Percentiles rank a stretch among this genome's conserved stretches.
Evolutionary conservation across 2,888 invertebrate species (phyloP).

Genomic region (Penaeus monodon): DNA sequence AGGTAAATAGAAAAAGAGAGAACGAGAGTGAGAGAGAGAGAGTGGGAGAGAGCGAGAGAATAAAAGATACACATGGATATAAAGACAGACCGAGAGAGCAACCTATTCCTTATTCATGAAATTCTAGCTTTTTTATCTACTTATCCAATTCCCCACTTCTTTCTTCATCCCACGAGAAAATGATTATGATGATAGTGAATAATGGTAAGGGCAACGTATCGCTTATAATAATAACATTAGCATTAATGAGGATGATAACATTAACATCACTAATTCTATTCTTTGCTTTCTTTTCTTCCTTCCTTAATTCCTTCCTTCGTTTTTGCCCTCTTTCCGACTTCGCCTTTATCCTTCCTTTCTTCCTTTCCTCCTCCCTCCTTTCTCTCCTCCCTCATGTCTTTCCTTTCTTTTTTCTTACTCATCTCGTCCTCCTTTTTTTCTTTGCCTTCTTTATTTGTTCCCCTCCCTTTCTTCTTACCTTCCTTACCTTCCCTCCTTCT

Average conservation of each 20-base stretch:
- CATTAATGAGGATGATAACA: no score
- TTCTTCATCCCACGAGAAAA: no score
- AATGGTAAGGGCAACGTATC: no score
- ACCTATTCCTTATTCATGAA: not conserved
- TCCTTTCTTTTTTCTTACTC: not conserved
- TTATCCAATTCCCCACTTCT: not conserved
- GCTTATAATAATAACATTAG: no score
- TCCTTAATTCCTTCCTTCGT: no score
- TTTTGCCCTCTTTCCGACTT: no score
- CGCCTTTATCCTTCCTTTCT: no score
- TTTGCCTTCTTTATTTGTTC: not conserved
- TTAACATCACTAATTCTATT: no score
- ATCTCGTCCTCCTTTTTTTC: not conserved
- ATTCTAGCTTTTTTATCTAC: not conserved
- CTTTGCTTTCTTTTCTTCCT: no score
- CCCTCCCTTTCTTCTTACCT: not conserved
- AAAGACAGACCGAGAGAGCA: not conserved
- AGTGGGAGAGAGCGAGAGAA: not conserved
- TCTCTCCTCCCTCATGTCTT: no score
- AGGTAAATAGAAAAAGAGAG: not conserved
- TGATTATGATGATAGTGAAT: no score
- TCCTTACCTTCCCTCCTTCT: not conserved
- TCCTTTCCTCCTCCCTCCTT: no score
- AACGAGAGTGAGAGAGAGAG: conserved; percentile 12
- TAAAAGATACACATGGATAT: not conserved